Evolutionary conservation across 2,888 invertebrate species (phyloP).

Genomic region (Eupithecia subumbrata): DNA sequence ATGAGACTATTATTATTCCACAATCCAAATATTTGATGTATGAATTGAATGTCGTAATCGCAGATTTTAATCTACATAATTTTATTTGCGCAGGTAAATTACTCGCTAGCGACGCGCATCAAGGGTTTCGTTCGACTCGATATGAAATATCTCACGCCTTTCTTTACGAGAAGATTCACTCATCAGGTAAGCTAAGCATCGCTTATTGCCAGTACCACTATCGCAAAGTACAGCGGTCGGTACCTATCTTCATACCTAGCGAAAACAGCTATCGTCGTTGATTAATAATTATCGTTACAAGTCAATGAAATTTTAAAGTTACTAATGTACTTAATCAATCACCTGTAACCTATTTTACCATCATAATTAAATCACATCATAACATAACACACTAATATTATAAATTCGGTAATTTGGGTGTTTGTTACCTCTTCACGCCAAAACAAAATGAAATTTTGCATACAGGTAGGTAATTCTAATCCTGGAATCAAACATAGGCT

Average conservation of each 20-base stretch:
- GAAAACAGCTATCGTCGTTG: not conserved
- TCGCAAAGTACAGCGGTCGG: not conserved
- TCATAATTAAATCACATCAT: no score
- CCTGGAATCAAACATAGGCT: no score
- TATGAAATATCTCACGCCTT: constrained; percentile 96
- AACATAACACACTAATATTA: no score
- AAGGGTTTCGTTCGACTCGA: constrained; percentile 96
- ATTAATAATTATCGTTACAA: no score
- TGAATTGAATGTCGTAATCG: not conserved
- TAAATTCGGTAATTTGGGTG: no score
- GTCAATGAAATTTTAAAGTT: no score
- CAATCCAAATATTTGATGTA: not conserved
- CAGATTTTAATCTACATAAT: not conserved
- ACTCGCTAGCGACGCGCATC: constrained; percentile 89
- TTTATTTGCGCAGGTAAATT: constrained; percentile 79
- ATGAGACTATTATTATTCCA: not conserved
- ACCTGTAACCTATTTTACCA: no score
- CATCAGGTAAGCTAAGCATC: constrained; percentile 88
- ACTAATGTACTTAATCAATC: no score
- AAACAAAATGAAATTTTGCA: no score
- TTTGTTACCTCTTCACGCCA: no score
- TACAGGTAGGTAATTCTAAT: no score
- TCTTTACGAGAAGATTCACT: constrained; percentile 97
- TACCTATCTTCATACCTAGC: not conserved
- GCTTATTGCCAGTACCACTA: not conserved